Percentiles rank a stretch among this genome's conserved stretches.
These are phyloP conservation scores for Ursus arctos DNA, from an alignment of 2,113 vertebrate species.

Conservation along the genomic window DNA sequence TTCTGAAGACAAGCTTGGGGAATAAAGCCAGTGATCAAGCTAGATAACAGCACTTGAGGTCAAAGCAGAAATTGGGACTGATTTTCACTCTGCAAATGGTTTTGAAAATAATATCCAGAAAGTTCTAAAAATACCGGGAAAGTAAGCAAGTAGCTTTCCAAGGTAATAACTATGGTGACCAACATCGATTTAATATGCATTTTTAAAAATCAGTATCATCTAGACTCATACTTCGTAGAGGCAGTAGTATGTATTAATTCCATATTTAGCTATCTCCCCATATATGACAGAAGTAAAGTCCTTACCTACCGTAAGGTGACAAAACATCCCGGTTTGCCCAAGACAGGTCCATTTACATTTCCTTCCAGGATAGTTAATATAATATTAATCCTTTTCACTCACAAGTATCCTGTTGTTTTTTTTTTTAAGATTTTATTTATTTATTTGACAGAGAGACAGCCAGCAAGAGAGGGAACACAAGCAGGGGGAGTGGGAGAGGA, in stretches of 20 bases:
- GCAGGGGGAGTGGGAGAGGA: no score
- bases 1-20: neutral
- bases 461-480: no score
- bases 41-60: neutral
- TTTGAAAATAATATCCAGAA: constrained; percentile 28
- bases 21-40: neutral
- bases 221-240: neutral
- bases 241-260: neutral
- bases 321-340: neutral
- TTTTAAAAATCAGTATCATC: neutral
- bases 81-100: constrained; percentile 31
- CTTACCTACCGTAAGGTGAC: neutral
- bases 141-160: neutral
- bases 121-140: neutral
- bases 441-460: no score
- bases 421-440: no score
- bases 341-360: neutral
- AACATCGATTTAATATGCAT: neutral
- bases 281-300: neutral
- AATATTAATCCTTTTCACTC: neutral
- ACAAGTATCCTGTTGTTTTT: neutral
- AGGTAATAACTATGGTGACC: neutral
- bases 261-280: constrained; percentile 14
- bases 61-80: neutral
- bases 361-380: neutral